Evolutionary conservation across 92 coral and sea anemone genomes (phyloP).

Genomic region (Micromussa lordhowensis): DNA sequence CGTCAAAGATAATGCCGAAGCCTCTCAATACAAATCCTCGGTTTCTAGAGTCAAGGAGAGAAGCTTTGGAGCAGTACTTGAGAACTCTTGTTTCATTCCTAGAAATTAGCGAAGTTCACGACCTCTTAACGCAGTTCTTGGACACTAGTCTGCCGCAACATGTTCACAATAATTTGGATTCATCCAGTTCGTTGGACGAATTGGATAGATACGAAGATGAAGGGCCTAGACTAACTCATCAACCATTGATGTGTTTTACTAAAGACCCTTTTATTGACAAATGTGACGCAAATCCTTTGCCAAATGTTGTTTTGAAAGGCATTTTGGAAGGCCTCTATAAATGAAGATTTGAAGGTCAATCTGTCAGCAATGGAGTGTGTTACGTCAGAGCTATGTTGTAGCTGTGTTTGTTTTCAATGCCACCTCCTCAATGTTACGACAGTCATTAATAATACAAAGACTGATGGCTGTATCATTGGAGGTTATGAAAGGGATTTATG

Average conservation of each 20-base stretch:
- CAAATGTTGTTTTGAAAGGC: conserved; percentile 79
- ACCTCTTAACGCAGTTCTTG: conserved; percentile 72
- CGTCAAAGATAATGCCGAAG: conserved; percentile 72
- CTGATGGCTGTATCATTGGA: no score
- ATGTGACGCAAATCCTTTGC: conserved; percentile 49
- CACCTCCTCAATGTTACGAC: background rate
- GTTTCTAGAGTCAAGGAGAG: conserved; percentile 83
- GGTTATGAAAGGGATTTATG: no score
- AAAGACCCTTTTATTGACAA: conserved; percentile 71
- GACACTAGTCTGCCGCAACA: conserved; percentile 72
- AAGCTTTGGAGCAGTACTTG: conserved; percentile 77
- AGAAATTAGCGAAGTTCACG: conserved; percentile 65
- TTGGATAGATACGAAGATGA: conserved; percentile 68
- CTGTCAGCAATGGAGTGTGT: background rate
- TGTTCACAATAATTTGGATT: conserved; percentile 24
- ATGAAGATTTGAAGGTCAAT: background rate
- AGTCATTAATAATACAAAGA: no score
- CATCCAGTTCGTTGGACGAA: conserved; percentile 84
- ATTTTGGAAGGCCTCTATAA: conserved; percentile 79
- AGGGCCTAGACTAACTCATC: conserved; percentile 78
- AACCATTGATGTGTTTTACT: conserved; percentile 78
- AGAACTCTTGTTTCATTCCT: conserved; percentile 67
- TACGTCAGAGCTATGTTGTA: background rate
- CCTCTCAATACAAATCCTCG: conserved; percentile 74
- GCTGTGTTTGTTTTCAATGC: background rate